Evolutionary conservation across 2,113 vertebrate species (phyloP), one percentile per base, ranked within the genome.

Genomic region (Cyprinus carpio): DNA sequence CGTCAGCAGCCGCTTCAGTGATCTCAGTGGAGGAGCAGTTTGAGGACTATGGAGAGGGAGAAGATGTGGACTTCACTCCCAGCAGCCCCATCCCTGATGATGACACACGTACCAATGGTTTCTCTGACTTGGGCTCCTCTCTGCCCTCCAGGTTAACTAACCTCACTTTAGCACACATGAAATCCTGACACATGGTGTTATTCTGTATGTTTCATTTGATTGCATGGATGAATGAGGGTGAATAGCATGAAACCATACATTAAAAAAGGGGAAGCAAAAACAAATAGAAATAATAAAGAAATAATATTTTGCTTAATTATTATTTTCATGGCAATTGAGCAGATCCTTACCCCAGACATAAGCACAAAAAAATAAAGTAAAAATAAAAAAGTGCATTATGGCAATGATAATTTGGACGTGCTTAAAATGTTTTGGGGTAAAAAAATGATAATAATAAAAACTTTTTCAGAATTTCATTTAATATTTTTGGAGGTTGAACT

Each of bases 1-100:
- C 94, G 9, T 96, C 96, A 1, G 94, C 95, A 1, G 94, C 96
- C 1, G 91, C 95, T 11, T 96, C 96, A 1, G 93, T 98, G 81
- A 94, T 94, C 84, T 93, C 92, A 0, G 95, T 94, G 0, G 95
- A 97, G 93, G 96, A 97, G 75, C 96, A 97, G 88, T 97, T 97
- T 91, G 96, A 97, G 92, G 96, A 97, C 90, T 97, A 97, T 5
- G 96, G 96, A 46, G 96, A 97, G 91, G 96, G 95, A 11, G 96
- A 96, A 37, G 96, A 97, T 18, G 95, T 95, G 85, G 96, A 97
- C 88, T 97, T 95, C 88, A 94, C 92, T 84, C 96, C 96, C 89
- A 95, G 96, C 92, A 97, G 96, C 90, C 96, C 96, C 71, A 96
- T 95, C 77, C 95, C 94, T 0, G 96, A 97, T 4, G 96, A 97